Base-by-base conservation (phyloP, 2,797 vertebrate species). In the Phylloscopus collybita region DNA sequence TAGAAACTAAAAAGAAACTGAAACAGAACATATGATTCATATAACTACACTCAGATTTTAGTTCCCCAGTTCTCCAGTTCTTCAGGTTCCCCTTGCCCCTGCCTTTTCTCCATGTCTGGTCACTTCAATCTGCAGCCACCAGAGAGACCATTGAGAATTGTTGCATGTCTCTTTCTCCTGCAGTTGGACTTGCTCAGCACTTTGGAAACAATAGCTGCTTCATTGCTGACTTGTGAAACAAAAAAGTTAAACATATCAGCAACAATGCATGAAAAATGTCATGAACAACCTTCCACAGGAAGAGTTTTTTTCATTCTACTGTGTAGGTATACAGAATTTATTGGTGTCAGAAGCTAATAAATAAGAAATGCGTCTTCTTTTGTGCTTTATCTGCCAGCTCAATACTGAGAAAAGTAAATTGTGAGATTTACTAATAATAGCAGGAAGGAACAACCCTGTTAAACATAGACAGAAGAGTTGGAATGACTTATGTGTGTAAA, bases 181-280 rank as follows among this genome's bases (percentile, higher is more conserved):
- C 94, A 69, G 72, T 83, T 0, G 0, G 44, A 90, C 90, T 93
- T 91, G 91, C 87, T 96, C 96, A 96, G 96, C 95, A 86, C 53
- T 95, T 95, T 88, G 54, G 57, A 85, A 95, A 96, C 95, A 96
- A 96, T 94, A 90, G 94, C 90, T 69, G 72, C 42, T 96, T 95
- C 93, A 21, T 47, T 94, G 82, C 91, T 94, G 57, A 92, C 61
- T 80, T 23, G 57, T 76, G 59, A 88, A 93, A 93, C 92, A 94
- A 86, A 92, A 85, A 93, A 45, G 60, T 95, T 85, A 92, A 93
- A 89, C 42, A 13, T 93, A 93, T 65, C 75, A 71, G 61, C 93
- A 93, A 26, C 79, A 94, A 72, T 78, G 87, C 95, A 80, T 96
- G 82, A 94, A 93, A 94, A 96, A 93, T 93, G 75, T 53, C 89